A percentile compares a stretch with the other conserved stretches of the same genome.
Conservation (phyloP, 1,140 invertebrate genomes). For the Pinna nobilis region DNA sequence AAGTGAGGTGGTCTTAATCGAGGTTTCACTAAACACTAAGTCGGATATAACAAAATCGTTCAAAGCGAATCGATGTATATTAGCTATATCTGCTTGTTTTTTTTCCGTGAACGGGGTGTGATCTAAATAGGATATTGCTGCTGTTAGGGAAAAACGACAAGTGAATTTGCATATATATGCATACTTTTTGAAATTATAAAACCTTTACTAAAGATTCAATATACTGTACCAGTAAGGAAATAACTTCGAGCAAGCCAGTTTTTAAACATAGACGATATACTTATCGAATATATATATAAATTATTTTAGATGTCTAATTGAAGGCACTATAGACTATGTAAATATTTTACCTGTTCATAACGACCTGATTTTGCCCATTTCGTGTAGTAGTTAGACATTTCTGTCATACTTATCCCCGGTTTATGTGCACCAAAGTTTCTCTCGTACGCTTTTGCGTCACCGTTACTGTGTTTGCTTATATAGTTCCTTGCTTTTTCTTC, state of each 20-base stretch:
- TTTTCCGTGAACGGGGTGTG: no score
- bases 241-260: not conserved
- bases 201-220: not conserved
- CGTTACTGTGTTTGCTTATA: not conserved
- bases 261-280: not conserved
- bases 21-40: no score
- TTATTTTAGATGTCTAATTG: not conserved
- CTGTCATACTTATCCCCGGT: constrained; percentile 40
- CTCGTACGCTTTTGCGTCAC: constrained; percentile 31
- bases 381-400: constrained; percentile 46
- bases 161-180: no score
- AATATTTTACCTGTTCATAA: constrained; percentile 40
- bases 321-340: not conserved
- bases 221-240: not conserved
- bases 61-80: no score
- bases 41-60: no score
- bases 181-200: not conserved
- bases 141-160: no score
- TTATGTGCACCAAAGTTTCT: constrained; percentile 45
- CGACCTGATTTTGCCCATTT: constrained; percentile 40
- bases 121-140: no score
- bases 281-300: not conserved
- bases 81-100: no score
- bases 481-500: constrained; percentile 39
- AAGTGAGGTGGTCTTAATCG: no score